Evolutionary conservation across 2,113 vertebrate genomes (phyloP).

Genomic region (Crotalus horridus): DNA sequence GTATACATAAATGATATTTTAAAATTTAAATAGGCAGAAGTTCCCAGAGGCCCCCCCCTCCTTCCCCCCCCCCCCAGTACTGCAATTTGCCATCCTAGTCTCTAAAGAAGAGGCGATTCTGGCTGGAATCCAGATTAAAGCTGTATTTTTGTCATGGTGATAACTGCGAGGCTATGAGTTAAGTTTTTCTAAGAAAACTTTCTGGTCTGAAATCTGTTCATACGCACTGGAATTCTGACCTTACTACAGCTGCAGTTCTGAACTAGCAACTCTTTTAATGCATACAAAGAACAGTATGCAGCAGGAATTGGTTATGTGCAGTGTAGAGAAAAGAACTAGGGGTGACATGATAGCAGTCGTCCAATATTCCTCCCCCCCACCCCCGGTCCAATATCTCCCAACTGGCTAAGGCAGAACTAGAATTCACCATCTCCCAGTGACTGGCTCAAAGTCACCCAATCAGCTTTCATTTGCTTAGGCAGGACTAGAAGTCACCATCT

Average conservation of each 20-base stretch:
- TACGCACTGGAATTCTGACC: neutral
- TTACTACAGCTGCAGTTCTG: neutral
- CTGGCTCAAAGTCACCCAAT: neutral
- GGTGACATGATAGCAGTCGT: neutral
- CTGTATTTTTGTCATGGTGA: neutral
- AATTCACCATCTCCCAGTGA: neutral
- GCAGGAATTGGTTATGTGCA: neutral
- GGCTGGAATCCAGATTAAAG: neutral
- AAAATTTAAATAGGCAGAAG: neutral
- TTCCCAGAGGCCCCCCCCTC: fast-evolving
- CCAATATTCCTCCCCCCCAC: neutral
- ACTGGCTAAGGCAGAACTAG: neutral
- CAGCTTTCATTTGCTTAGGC: fast-evolving
- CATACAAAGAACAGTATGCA: neutral
- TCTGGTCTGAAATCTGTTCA: neutral
- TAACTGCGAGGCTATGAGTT: neutral
- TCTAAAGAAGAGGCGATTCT: neutral
- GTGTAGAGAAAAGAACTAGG: neutral
- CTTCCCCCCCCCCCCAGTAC: neutral
- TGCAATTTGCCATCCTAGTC: neutral
- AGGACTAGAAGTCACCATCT: neutral
- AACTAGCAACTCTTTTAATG: neutral
- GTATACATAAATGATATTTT: neutral
- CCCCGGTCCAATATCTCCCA: too few relatives aligned
- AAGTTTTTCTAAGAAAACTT: neutral